Base-by-base conservation (phyloP, 2,797 vertebrate genomes). In the Picus viridis region DNA sequence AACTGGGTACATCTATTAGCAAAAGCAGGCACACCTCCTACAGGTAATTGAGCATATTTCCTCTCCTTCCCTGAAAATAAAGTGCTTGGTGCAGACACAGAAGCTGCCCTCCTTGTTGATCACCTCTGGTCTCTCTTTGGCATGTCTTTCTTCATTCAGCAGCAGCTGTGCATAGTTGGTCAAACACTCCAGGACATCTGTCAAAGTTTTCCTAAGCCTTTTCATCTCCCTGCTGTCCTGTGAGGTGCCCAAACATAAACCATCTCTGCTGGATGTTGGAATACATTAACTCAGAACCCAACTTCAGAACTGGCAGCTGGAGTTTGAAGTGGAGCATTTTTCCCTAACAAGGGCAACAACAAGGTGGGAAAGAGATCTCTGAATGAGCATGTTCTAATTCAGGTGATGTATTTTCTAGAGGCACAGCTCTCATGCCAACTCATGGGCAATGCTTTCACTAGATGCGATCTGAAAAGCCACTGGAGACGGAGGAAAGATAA, bases 101-200 rank as follows among this genome's bases (percentile, higher is more conserved):
- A 76, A 91, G 63, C 83, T 78, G 70, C 59, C 34, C 77, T 77
- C 68, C 76, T 68, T 47, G 36, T 30, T 73, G 70, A 73, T 88
- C 23, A 53, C 56, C 57, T 86, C 79, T 86, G 36, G 41, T 64
- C 63, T 72, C 73, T 59, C 7, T 43, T 86, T 91, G 92, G 75
- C 83, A 43, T 17, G 16, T 53, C 77, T 43, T 91, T 69, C 63
- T 83, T 77, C 77, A 7, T 70, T 77, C 75, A 82, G 63, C 91
- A 94, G 94, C 95, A 96, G 91, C 93, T 95, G 92, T 82, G 83
- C 69, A 47, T 32, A 95, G 51, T 27, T 92, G 91, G 92, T 89
- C 93, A 93, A 95, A 91, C 68, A 89, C 76, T 72, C 41, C 20
- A 68, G 93, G 73, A 32, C 89, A 70, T 90, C 94, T 95, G 94